These are phyloP conservation scores for Paedocypris sp. DNA, from an alignment of 2,113 vertebrate species.

Conservation along the genomic window DNA sequence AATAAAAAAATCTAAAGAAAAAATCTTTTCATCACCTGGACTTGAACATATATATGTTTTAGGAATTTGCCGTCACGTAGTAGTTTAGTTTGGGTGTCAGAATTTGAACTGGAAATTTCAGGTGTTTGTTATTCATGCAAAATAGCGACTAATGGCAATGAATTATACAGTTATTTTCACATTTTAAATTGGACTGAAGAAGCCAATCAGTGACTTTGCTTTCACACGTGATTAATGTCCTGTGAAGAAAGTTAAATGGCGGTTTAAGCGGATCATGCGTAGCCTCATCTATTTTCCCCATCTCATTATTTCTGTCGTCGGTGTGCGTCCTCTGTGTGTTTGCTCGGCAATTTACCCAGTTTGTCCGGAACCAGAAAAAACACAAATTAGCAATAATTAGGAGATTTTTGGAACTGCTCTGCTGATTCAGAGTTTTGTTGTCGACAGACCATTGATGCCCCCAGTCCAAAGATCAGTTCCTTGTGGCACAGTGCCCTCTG, in stretches of 20 bases:
- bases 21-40: too few relatives aligned
- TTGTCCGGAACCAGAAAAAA: background rate
- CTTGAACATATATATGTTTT: too few relatives aligned
- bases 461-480: too few relatives aligned
- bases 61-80: too few relatives aligned
- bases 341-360: background rate
- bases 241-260: constrained; percentile 52
- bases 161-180: constrained; percentile 13
- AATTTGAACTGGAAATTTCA: background rate
- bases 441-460: too few relatives aligned
- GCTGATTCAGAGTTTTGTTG: too few relatives aligned
- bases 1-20: too few relatives aligned
- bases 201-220: constrained; percentile 35
- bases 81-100: too few relatives aligned
- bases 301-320: constrained; percentile 53
- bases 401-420: too few relatives aligned
- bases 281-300: constrained; percentile 60
- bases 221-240: constrained; percentile 58
- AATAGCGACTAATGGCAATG: background rate
- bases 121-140: background rate
- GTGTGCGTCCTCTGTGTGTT: background rate
- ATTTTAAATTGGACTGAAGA: constrained; percentile 38
- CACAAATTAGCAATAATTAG: background rate
- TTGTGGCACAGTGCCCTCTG: constrained; percentile 66
- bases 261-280: constrained; percentile 57